phyloP scores from a whole-genome alignment of 1,140 invertebrate genomes.

The Choristoneura fumiferana region DNA sequence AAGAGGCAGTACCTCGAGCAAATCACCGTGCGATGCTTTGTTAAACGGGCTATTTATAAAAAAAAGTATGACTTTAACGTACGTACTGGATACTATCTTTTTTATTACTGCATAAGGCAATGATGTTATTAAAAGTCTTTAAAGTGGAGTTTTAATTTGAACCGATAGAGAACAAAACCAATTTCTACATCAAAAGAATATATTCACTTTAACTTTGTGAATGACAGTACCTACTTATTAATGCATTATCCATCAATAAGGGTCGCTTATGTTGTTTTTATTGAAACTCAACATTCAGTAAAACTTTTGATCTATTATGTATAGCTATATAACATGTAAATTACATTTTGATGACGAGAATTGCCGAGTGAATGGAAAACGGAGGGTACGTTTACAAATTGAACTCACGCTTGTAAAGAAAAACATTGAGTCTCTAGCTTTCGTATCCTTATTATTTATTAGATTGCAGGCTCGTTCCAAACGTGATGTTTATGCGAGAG shows the following conservation, averaged over 20 bases:
- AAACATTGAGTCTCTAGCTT: background rate
- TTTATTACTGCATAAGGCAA: too few species aligned
- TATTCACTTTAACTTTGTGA: too few species aligned
- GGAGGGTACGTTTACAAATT: background rate
- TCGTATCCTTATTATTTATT: slow-evolving; percentile 9
- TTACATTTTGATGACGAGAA: background rate
- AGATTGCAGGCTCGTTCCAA: slow-evolving; percentile 3
- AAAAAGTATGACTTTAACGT: background rate
- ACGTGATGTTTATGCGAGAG: slow-evolving; percentile 9
- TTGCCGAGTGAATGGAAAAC: background rate
- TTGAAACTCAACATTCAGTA: background rate
- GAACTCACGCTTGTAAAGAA: slow-evolving; percentile 7
- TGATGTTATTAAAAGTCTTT: too few species aligned
- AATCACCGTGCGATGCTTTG: background rate
- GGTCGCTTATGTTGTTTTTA: background rate
- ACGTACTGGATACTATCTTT: too few species aligned
- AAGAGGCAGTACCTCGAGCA: background rate
- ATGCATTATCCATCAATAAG: background rate
- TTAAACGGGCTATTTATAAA: background rate
- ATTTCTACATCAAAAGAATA: too few species aligned
- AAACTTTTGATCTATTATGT: background rate
- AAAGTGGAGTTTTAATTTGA: too few species aligned
- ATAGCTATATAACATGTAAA: background rate
- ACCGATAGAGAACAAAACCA: too few species aligned
- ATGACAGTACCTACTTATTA: too few species aligned